Conservation (phyloP, 1,140 invertebrate species). For the Nomia melanderi region DNA sequence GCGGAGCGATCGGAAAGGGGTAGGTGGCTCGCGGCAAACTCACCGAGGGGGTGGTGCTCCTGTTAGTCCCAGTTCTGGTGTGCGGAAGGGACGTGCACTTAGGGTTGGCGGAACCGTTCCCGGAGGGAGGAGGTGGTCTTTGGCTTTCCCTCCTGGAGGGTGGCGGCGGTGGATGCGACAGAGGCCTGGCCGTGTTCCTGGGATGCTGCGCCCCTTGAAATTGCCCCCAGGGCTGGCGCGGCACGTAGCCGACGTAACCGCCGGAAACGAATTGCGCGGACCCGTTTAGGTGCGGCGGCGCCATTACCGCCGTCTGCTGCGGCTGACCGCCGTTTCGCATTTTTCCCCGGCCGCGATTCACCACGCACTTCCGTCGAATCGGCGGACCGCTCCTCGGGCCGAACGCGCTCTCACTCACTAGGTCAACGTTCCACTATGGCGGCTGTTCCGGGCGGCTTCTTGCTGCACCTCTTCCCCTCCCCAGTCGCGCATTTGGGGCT, state of each 20-base stretch:
- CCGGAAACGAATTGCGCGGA: slow-evolving; percentile 78
- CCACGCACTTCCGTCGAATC: slow-evolving; percentile 25
- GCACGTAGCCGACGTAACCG: slow-evolving; percentile 75
- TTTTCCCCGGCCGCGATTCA: slow-evolving; percentile 44
- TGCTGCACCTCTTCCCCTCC: background rate
- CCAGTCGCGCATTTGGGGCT: slow-evolving; percentile 3
- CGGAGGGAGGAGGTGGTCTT: slow-evolving; percentile 49
- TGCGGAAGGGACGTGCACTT: slow-evolving; percentile 70
- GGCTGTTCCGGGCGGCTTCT: background rate
- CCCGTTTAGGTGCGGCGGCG: slow-evolving; percentile 78
- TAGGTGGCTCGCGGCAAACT: slow-evolving; percentile 58
- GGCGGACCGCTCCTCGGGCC: too few relatives aligned
- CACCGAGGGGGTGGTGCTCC: slow-evolving; percentile 76
- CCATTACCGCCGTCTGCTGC: slow-evolving; percentile 78
- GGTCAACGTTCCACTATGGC: slow-evolving; percentile 29
- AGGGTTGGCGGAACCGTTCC: slow-evolving; percentile 48
- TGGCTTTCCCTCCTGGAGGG: slow-evolving; percentile 69
- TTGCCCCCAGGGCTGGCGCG: slow-evolving; percentile 76
- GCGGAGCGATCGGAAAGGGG: background rate
- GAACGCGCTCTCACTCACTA: background rate
- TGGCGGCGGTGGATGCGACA: slow-evolving; percentile 77
- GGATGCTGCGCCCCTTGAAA: slow-evolving; percentile 62
- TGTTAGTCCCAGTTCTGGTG: slow-evolving; percentile 61
- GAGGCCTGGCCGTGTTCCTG: slow-evolving; percentile 67
- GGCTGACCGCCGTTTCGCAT: slow-evolving; percentile 78